These are phyloP conservation scores for Exocentrus adspersus DNA, from an alignment of 2,888 invertebrate genomes.

Conservation along the genomic window DNA sequence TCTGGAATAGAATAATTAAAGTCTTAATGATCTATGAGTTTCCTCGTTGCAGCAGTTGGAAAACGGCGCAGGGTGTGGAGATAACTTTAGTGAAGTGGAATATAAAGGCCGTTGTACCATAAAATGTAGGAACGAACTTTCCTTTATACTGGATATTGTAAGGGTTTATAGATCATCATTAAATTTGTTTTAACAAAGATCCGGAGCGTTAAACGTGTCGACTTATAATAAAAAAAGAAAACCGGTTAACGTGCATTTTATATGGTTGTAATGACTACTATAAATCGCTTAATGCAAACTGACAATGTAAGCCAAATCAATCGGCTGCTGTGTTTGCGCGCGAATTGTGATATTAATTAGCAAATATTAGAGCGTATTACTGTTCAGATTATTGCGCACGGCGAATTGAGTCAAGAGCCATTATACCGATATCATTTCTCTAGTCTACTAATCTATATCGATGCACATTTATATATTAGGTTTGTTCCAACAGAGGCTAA, in stretches of 20 bases:
- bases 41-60: too few species aligned
- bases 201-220: neutral
- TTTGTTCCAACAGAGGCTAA: too few species aligned
- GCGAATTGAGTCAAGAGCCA: neutral
- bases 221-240: neutral
- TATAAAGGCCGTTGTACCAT: neutral
- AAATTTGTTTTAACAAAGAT: conserved; percentile 1
- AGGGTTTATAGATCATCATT: neutral
- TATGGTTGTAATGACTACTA: neutral
- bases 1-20: too few species aligned
- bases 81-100: neutral
- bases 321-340: neutral
- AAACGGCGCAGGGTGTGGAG: neutral
- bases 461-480: too few species aligned
- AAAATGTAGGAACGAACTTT: neutral
- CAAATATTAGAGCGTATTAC: neutral
- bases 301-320: neutral
- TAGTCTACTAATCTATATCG: too few species aligned
- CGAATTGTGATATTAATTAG: neutral
- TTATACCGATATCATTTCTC: neutral
- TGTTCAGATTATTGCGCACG: neutral
- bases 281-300: neutral
- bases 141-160: neutral
- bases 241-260: neutral
- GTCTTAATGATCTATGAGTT: too few species aligned